phyloP scores from a whole-genome alignment of 2,888 invertebrate genomes.

The Himalopsyche anomala region DNA sequence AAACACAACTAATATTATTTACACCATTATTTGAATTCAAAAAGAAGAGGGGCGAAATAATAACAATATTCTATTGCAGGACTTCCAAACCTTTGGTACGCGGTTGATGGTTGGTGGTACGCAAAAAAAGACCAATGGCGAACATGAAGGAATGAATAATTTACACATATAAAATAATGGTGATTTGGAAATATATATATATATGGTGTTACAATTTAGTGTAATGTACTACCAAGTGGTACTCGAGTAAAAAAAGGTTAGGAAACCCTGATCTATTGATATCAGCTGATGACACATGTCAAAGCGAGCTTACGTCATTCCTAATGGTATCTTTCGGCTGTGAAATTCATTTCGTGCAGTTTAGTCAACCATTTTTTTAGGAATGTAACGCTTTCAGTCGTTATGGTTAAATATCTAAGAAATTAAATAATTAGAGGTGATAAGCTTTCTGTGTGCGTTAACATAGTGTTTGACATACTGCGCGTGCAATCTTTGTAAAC shows the following conservation, averaged over 20 bases:
- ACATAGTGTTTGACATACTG: not conserved
- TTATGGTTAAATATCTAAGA: not conserved
- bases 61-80: not conserved
- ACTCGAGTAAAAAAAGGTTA: no score
- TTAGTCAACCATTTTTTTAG: constrained; percentile 6
- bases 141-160: no score
- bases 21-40: not conserved
- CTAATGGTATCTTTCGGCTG: not conserved
- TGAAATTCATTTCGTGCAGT: not conserved
- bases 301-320: constrained; percentile 21
- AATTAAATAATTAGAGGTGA: not conserved
- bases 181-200: no score
- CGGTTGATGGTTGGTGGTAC: no score
- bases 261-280: not conserved
- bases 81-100: no score
- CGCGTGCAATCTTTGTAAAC: constrained; percentile 16
- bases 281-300: constrained; percentile 43
- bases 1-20: no score
- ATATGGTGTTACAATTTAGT: no score
- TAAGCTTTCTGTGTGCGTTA: not conserved
- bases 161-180: no score
- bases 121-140: no score
- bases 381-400: not conserved
- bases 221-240: no score
- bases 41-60: constrained; percentile 8